Evolutionary conservation across 2,113 vertebrate genomes (phyloP), one percentile per base, ranked within the genome.

Genomic region (Pedetes capensis): DNA sequence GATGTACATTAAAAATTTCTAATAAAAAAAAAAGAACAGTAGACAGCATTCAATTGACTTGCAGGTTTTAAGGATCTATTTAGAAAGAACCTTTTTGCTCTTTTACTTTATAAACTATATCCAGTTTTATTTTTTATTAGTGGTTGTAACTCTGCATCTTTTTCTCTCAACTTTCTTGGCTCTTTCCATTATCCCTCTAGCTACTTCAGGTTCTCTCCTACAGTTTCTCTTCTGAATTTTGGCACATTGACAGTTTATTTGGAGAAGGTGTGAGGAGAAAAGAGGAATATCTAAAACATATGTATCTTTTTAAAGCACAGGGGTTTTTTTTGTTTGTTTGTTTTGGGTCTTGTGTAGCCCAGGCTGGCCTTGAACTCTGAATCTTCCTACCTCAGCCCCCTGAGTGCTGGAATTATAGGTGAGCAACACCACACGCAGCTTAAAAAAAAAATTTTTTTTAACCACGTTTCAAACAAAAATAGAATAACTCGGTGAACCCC

Each of bases 171-270:
- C n/a, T 87, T 74, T 83, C n/a, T 42, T 91, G 27, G 55, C 4
- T 39, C 11, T 94, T 96, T 93, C 44, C 63, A 78, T 13, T 63
- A 44, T 84, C 29, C 37, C 63, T 47, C 2, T 53, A 66, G 53
- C 51, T 89, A 55, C 51, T 89, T 83, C 63, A 44, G 84, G 23
- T 83, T 84, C 87, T 92, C 42, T 94, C n/a, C 42, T 82, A 17
- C 49, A 75, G 9, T 79, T 83, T 82, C 86, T 81, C 8, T 57
- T 91, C n/a, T 95, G 39, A 87, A 57, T 64, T 94, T 94, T 61
- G 74, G 6, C 84, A 78, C 23, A 75, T 47, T 68, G 83, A 59
- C 17, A 29, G 18, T 87, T 96, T 84, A 90, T 84, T 34, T 94
- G 53, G 3, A 89, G 32, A 84, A 90, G 16, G 7, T 82, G 14